Conservation (phyloP, 2,113 vertebrate genomes). For the Caracal caracal region DNA sequence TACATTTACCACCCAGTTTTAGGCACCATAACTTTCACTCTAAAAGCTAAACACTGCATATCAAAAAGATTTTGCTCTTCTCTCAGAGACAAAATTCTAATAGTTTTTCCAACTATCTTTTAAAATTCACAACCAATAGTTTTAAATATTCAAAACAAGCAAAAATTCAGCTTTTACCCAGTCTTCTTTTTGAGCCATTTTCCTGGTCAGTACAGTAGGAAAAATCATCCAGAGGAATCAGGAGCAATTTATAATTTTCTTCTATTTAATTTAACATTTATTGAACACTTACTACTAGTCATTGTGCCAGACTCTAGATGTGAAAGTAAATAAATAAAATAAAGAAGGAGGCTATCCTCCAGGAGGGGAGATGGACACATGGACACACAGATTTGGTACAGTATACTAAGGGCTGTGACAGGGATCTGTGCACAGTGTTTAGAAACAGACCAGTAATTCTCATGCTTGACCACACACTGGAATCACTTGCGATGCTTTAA, state of each 20-base stretch:
- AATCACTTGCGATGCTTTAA: neutral
- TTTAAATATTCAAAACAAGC: slow-evolving; percentile 44
- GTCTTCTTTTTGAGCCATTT: neutral
- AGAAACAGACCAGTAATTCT: neutral
- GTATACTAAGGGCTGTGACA: neutral
- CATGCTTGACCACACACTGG: neutral
- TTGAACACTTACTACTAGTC: neutral
- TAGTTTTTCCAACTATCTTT: neutral
- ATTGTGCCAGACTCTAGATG: neutral
- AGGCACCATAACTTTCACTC: neutral
- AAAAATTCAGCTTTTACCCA: neutral
- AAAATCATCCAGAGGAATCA: neutral
- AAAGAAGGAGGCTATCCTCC: neutral
- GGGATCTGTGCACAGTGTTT: neutral
- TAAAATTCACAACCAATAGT: slow-evolving; percentile 43
- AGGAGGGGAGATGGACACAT: too few species aligned
- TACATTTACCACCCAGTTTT: neutral
- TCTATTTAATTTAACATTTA: slow-evolving; percentile 22
- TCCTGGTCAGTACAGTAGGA: neutral
- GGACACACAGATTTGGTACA: neutral
- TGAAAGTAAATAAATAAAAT: neutral
- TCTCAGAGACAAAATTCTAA: slow-evolving; percentile 7
- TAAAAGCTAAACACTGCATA: neutral
- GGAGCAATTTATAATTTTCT: neutral
- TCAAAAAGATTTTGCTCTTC: slow-evolving; percentile 1